Percentiles rank a stretch among this genome's conserved stretches.
These are phyloP conservation scores for Drosophila obscura DNA, from an alignment of 1,140 invertebrate species.

Conservation along the genomic window DNA sequence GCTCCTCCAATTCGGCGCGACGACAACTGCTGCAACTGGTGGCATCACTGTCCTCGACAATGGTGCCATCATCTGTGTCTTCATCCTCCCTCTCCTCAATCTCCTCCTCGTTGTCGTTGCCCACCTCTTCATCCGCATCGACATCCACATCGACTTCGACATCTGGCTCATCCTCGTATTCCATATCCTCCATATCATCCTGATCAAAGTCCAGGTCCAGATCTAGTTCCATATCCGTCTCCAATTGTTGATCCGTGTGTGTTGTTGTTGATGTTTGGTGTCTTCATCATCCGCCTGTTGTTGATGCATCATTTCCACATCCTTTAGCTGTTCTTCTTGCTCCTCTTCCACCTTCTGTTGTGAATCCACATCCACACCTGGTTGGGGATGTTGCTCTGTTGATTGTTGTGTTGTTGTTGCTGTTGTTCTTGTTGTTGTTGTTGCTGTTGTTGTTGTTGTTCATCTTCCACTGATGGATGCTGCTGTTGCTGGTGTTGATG, in stretches of 20 bases:
- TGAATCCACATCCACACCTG: slow-evolving; percentile 7
- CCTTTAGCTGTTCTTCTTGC: slow-evolving; percentile 29
- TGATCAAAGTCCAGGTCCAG: slow-evolving; percentile 3
- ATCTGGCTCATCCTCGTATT: slow-evolving; percentile 1
- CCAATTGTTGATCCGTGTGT: background rate
- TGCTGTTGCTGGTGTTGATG: slow-evolving; percentile 31
- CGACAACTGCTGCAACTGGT: slow-evolving; percentile 70
- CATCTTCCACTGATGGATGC: slow-evolving; percentile 12
- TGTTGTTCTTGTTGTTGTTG: slow-evolving; percentile 21
- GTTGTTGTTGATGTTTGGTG: slow-evolving; percentile 18
- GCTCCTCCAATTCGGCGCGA: slow-evolving; percentile 61
- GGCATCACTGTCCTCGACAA: slow-evolving; percentile 73
- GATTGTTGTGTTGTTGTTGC: slow-evolving; percentile 11
- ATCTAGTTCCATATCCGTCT: slow-evolving; percentile 1
- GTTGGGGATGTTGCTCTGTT: slow-evolving; percentile 6
- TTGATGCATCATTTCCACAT: slow-evolving; percentile 50
- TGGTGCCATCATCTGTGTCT: slow-evolving; percentile 56
- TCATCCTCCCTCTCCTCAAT: slow-evolving; percentile 4
- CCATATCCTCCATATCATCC: slow-evolving; percentile 2
- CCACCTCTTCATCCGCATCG: background rate
- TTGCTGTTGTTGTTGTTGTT: slow-evolving; percentile 24
- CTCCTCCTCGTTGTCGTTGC: background rate
- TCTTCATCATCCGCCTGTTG: slow-evolving; percentile 17
- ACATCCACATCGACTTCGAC: background rate
- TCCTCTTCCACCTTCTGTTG: slow-evolving; percentile 8